Evolutionary conservation across 1,140 invertebrate species (phyloP), one percentile per base, ranked within the genome.

Genomic region (Cotesia typhae): DNA sequence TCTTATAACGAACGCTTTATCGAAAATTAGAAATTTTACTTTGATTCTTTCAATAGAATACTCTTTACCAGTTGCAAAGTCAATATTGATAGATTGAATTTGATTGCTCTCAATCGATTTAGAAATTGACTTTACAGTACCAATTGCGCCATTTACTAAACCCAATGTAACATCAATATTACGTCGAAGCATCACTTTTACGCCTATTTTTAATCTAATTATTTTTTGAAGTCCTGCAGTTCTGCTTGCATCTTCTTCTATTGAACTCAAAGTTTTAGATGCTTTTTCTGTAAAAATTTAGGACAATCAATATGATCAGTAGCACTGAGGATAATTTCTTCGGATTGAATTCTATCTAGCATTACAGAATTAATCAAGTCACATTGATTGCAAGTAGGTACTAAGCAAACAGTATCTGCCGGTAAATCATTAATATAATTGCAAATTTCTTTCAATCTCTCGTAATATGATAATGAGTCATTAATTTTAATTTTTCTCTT

Each of bases 71-170:
- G 72, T 60, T 28, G 59, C 0, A 55, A 78, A 74, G 35, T 17
- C 17, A 47, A 81, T 71, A 4, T 7, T 63, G n/a, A 78, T 71
- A n/a, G n/a, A 70, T 53, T 72, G 59, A n/a, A 80, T 71, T 28
- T 28, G 20, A 55, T 76, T 6, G n/a, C 65, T 20, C 9, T 52
- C 67, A 60, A 55, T 75, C 3, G 52, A 5, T 38, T 61, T 28
- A 55, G 53, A 41, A 5, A 81, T 37, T 17, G 73, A 77, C 66
- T 72, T 70, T n/a, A 81, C 64, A 7, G 20, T 74, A 35, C 72
- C 80, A 60, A 79, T 81, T 28, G 80, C 72, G 52, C 78, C 80
- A 75, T 83, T 82, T 2, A 83, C 78, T 14, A 81, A 70, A 35
- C 78, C 80, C 35, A 76, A 67, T 14, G 72, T 77, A 9, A 81